phyloP scores from a whole-genome alignment of 2,113 vertebrate species.

The Anthoscopus minutus region DNA sequence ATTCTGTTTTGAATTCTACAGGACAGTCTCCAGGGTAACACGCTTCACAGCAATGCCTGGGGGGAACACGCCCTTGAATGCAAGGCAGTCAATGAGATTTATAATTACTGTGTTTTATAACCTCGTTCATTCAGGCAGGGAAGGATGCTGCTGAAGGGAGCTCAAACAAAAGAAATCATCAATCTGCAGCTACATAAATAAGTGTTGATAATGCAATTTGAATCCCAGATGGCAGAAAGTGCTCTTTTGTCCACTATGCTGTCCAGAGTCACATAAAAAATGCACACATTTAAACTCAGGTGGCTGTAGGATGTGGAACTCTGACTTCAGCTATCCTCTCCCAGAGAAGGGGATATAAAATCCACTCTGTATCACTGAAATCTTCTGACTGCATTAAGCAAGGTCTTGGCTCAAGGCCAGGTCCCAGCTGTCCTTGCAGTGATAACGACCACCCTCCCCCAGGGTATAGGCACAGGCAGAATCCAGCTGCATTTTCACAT shows the following conservation, averaged over 20 bases:
- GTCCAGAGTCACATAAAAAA: background rate
- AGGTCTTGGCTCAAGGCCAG: conserved; percentile 4
- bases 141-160: background rate
- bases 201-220: background rate
- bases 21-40: conserved; percentile 46
- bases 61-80: conserved; percentile 35
- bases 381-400: background rate
- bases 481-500: background rate
- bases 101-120: conserved; percentile 47
- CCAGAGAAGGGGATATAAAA: background rate
- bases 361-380: background rate
- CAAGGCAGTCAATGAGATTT: conserved; percentile 55
- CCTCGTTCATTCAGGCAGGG: conserved; percentile 28
- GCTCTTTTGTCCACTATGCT: background rate
- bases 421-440: conserved; percentile 6
- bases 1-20: conserved; percentile 46
- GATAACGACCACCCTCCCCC: background rate
- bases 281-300: background rate
- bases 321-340: background rate
- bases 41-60: background rate
- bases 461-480: background rate
- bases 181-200: background rate
- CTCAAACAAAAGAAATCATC: background rate
- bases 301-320: background rate
- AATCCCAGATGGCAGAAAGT: background rate